Evolutionary conservation across 2,113 vertebrate species (phyloP), one percentile per base, ranked within the genome.

Genomic region (Tyrannus savana): DNA sequence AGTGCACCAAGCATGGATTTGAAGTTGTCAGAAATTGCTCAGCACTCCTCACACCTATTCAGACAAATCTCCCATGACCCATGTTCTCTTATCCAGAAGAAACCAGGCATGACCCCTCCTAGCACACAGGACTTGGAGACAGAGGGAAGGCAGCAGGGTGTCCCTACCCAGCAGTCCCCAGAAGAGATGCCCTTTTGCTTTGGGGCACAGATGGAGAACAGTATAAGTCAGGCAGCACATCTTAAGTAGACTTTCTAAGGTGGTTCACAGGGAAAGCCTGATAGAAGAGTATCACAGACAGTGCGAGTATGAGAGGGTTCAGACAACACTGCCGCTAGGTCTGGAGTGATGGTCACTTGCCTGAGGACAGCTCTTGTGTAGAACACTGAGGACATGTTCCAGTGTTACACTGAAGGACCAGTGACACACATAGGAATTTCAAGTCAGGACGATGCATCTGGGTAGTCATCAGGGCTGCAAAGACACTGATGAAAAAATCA

Each of bases 91-190:
- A 35, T 28, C 23, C 35, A 84, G 64, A 8, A 44, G 39, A 55
- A 31, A 39, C 4, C 0, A 2, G 37, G 50, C 50, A 66, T 0
- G 0, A 33, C 19, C 17, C 27, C 9, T 58, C 3, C 42, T 41
- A 47, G 60, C 35, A 41, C 23, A 11, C 7, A 41, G 59, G 49
- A 55, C 25, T 15, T 6, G 24, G 33, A 24, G 72, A 19, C 14
- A 56, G 56, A 67, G 31, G 31, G 59, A 46, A 55, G 31, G 5
- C 17, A 35, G 25, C 28, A 10, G 14, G 18, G 24, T 62, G 19
- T 59, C n/a, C 19, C 18, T 28, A 2, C 11, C 23, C 49, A 47
- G 46, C 21, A 62, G 53, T 28, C 3, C 18, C 35, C 55, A 27
- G 44, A 23, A 71, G 58, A 84, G 28, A 21, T 23, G 41, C 4